Evolutionary conservation across 2,888 invertebrate species (phyloP).

Genomic region (Palloptera scutellata): DNA sequence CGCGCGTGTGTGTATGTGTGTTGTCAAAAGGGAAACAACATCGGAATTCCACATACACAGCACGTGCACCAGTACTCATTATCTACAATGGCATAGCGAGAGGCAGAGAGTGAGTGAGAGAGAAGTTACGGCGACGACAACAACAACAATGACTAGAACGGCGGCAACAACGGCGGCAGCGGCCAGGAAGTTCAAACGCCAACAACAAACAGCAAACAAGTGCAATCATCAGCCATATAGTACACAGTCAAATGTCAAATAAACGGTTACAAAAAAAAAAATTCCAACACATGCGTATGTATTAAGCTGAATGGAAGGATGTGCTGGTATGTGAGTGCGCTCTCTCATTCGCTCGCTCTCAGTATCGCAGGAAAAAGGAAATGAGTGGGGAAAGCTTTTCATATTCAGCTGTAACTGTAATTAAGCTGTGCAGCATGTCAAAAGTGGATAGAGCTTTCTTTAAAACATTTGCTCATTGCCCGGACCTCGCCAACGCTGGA

Average conservation of each 20-base stretch:
- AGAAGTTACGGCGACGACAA: background rate
- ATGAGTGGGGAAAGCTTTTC: conserved; percentile 38
- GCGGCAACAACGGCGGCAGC: conserved; percentile 28
- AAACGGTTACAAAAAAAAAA: conserved; percentile 6
- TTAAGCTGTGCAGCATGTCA: conserved; percentile 11
- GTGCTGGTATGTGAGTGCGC: background rate
- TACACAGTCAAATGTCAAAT: conserved; percentile 16
- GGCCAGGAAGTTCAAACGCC: background rate
- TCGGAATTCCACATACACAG: conserved; percentile 3
- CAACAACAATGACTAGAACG: conserved; percentile 32
- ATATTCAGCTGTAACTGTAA: conserved; percentile 36
- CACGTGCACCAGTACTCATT: conserved; percentile 15
- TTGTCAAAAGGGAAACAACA: background rate
- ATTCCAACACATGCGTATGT: conserved; percentile 25
- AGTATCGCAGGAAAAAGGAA: background rate
- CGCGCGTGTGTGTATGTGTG: too few species aligned
- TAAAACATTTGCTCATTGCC: conserved; percentile 48
- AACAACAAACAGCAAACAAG: conserved; percentile 8
- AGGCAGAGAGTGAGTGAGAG: conserved; percentile 3
- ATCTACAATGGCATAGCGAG: background rate
- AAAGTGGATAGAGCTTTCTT: conserved; percentile 33
- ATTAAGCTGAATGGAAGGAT: conserved; percentile 47
- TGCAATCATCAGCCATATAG: background rate
- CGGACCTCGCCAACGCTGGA: conserved; percentile 54
- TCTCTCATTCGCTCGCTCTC: background rate